These are phyloP conservation scores for Capreolus pygargus DNA, from an alignment of 2,113 vertebrate species.

Conservation along the genomic window DNA sequence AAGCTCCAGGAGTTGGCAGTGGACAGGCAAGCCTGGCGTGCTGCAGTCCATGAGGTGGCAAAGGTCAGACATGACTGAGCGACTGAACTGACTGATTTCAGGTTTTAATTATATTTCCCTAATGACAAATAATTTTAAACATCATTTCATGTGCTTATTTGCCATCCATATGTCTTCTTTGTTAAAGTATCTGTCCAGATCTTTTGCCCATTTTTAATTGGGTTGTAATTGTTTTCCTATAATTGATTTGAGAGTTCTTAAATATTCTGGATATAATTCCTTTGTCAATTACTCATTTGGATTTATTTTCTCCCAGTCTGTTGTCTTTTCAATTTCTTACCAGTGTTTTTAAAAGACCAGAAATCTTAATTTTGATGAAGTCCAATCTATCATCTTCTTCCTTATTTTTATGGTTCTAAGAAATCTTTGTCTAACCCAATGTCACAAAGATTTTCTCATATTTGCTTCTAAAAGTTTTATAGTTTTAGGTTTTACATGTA, in stretches of 20 bases:
- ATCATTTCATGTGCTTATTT: neutral
- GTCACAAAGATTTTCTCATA: neutral
- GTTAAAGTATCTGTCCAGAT: neutral
- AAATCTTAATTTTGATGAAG: neutral
- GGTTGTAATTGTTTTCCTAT: neutral
- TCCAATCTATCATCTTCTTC: neutral
- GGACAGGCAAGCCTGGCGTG: too few species aligned
- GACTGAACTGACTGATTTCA: too few species aligned
- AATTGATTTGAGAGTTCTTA: neutral
- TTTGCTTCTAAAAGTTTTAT: neutral
- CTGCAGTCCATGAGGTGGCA: too few species aligned
- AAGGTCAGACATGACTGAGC: too few species aligned
- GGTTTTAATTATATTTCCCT: neutral
- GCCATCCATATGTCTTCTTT: neutral
- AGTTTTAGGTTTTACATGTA: neutral
- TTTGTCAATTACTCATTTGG: neutral
- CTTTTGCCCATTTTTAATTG: neutral
- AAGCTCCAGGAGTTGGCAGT: too few species aligned
- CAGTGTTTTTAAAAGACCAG: neutral
- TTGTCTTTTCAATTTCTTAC: neutral
- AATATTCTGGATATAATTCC: neutral
- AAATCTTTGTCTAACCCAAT: slow-evolving; percentile 2
- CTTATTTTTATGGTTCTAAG: neutral
- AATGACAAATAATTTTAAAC: neutral
- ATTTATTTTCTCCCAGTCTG: neutral